These are phyloP conservation scores for Noctilio leporinus DNA, from an alignment of 2,113 vertebrate genomes.

Conservation along the genomic window DNA sequence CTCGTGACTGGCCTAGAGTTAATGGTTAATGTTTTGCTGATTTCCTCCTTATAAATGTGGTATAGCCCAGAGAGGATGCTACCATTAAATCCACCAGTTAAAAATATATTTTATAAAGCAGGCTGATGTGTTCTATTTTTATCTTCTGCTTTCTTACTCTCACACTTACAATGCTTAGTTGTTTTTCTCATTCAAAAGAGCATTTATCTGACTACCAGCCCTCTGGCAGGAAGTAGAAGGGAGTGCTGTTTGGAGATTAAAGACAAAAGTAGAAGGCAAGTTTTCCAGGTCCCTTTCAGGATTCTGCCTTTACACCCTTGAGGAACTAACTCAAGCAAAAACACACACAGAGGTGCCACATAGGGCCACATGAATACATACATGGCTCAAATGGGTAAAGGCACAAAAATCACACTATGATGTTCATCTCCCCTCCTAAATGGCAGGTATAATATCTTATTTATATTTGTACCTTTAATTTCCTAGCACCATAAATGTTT, in stretches of 20 bases:
- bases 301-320: neutral
- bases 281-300: neutral
- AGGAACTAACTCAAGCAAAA: neutral
- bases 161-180: slow-evolving; percentile 17
- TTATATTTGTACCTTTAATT: neutral
- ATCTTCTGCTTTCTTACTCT: slow-evolving; percentile 19
- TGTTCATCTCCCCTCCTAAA: neutral
- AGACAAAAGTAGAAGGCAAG: neutral
- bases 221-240: neutral
- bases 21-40: neutral
- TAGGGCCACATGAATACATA: neutral
- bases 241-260: neutral
- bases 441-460: neutral
- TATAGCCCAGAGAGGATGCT: neutral
- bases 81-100: neutral
- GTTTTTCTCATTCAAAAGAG: slow-evolving; percentile 42
- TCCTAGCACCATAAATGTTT: neutral
- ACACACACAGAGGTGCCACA: neutral
- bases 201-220: neutral
- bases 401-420: neutral
- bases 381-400: neutral
- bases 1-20: neutral
- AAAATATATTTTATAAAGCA: neutral
- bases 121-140: neutral
- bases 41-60: neutral